Base-by-base conservation (phyloP, 2,888 invertebrate species). In the Argynnis bischoffii region DNA sequence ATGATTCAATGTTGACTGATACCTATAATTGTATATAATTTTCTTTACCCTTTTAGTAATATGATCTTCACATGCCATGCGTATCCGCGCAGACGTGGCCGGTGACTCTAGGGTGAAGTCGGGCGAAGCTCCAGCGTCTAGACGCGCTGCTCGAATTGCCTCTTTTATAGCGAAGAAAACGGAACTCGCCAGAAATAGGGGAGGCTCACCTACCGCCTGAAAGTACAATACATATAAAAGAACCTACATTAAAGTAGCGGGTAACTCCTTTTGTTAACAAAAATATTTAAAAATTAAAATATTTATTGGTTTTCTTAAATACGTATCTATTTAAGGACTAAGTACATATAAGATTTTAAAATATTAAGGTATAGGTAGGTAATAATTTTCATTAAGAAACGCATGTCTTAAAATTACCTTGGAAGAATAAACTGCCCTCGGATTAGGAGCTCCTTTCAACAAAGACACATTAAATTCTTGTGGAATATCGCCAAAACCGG, bases 171-270 rank as follows among this genome's bases (percentile, higher is more conserved):
- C 99, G 81, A 98, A 98, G 86, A 97, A 97, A 0, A 95, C 95
- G 0, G 98, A 95, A n/a, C 96, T 94, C 0, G 98, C 97, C 72
- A 99, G 92, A 82, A 99, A 98, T 6, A 99, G 86, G 0, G 99
- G 99, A 0, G 99, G 99, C 84, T 99, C 99, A 0, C 99, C 99
- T 50, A 99, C 96, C 70, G 98, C 99, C 97, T 98, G 78, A 6
- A 92, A 90, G 69, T 13, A 46, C 15, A 60, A 35, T n/a, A 46
- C 35, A 21, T 55, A 41, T 15, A n/a, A 18, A 16, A 14, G 35
- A 4, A 53, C 6, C 2, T 55, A 41, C 35, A 41, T 41, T 41
- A 41, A 11, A 11, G 35, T 41, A 41, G 11, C 26, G 4, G 26
- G 4, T 26, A 26, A 26, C 26, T 8, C 11, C 11, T 11, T 8